Evolutionary conservation across 2,113 vertebrate species (phyloP).

Genomic region (Caranx melampygus): DNA sequence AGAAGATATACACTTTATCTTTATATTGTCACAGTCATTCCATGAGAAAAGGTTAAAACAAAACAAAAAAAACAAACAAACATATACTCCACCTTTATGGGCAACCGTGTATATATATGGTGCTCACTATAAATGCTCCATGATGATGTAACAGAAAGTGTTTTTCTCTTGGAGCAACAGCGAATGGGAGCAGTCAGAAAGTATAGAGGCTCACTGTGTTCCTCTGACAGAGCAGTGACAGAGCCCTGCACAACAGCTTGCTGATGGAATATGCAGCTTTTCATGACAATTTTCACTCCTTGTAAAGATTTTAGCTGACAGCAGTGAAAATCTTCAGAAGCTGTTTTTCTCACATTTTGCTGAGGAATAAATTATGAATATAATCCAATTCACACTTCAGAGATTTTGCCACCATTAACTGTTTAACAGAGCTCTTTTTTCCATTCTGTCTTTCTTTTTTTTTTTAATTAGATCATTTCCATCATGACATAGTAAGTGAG

Average conservation of each 20-base stretch:
- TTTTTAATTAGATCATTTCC: slow-evolving; percentile 1
- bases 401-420: slow-evolving; percentile 1
- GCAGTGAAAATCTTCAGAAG: slow-evolving; percentile 13
- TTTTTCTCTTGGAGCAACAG: too few species aligned
- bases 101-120: too few species aligned
- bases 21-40: too few species aligned
- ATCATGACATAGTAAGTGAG: not conserved
- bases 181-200: too few species aligned
- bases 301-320: slow-evolving; percentile 25
- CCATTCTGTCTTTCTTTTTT: slow-evolving; percentile 18
- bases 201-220: slow-evolving; percentile 11
- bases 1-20: too few species aligned
- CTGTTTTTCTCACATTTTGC: slow-evolving; percentile 13
- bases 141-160: too few species aligned
- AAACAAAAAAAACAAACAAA: too few species aligned
- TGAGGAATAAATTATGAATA: slow-evolving; percentile 28
- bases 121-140: too few species aligned
- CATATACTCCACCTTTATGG: too few species aligned
- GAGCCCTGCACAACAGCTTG: slow-evolving; percentile 10
- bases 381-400: slow-evolving; percentile 16
- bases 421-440: not conserved
- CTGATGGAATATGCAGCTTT: slow-evolving; percentile 48
- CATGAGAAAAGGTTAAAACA: too few species aligned
- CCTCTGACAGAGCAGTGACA: slow-evolving; percentile 13
- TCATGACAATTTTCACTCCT: slow-evolving; percentile 19